Base-by-base conservation (phyloP, 2,888 invertebrate species). In the Ophion costatus region DNA sequence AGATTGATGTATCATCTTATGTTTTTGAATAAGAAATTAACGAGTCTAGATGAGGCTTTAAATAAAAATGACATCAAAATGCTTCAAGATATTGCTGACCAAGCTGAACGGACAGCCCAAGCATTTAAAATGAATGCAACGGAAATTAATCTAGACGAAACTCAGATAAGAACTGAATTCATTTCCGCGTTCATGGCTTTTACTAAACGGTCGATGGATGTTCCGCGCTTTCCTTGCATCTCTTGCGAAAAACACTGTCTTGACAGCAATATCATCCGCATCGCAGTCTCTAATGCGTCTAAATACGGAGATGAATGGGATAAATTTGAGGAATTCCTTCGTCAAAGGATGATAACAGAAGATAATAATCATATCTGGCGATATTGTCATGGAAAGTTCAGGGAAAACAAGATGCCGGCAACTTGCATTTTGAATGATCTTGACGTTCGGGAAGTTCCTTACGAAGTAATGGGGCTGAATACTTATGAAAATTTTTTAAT, bases 351-450 rank as follows among this genome's bases (percentile, higher is more conserved):
- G 38, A 67, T 6, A 20, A 20, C 14, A 20, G 33, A 63, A 10
- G 74, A 83, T 11, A 38, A 38, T 57, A 77, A 81, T 2, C 76
- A 82, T 24, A 73, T 87, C 24, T 88, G 88, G 51, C 29, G 74
- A 7, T 87, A 86, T 63, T 89, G 89, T 75, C 67, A 85, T 14
- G 42, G 10, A 1, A 88, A 90, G 70, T 87, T 90, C 45, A 80
- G 89, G 1, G 61, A 69, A 56, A 74, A 87, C 64, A 81, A 69
- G n/a, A 69, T 91, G 22, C 91, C 90, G 51, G 82, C 90, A 4
- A 88, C 87, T n/a, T 90, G 89, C 74, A 74, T 91, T 59, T 80
- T 89, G 14, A 90, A 91, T 84, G 83, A 87, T 38, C 79, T 90
- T 14, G 24, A 57, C 20, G 77, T 83, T 24, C 64, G 51, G 2